Conservation (phyloP, 2,113 vertebrate species). For the Isurus oxyrinchus region DNA sequence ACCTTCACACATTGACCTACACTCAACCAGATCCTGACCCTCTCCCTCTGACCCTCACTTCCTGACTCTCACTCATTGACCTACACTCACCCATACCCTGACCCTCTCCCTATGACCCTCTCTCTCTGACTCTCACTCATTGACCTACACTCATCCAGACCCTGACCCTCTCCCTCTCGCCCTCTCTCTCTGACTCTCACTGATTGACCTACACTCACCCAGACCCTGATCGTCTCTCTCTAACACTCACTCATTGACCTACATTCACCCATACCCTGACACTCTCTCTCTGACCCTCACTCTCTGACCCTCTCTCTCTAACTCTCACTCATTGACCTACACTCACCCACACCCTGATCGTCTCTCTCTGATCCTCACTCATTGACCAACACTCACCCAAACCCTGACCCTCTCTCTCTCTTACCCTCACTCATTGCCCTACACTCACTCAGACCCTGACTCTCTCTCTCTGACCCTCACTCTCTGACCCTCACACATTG, state of each 20-base stretch:
- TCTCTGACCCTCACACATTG: too few species aligned
- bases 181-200: neutral
- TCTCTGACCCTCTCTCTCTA: too few species aligned
- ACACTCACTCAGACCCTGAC: constrained; percentile 11
- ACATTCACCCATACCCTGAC: constrained; percentile 26
- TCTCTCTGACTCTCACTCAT: constrained; percentile 30
- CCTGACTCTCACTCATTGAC: neutral
- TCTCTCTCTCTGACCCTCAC: constrained; percentile 37
- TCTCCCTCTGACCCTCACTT: constrained; percentile 9
- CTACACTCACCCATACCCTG: neutral
- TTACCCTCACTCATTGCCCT: neutral
- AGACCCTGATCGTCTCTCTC: too few species aligned
- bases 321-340: neutral
- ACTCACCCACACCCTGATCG: too few species aligned
- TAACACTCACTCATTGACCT: constrained; percentile 17
- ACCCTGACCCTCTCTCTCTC: too few species aligned
- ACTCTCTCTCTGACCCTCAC: constrained; percentile 31
- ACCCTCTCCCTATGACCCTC: too few species aligned
- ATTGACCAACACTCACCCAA: too few species aligned
- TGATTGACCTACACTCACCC: neutral
- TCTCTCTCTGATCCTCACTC: too few species aligned
- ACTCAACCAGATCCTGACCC: neutral
- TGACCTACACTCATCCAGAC: constrained; percentile 20
- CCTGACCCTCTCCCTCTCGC: constrained; percentile 35
- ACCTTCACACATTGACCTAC: neutral